Evolutionary conservation across 1,140 invertebrate species (phyloP), one percentile per base, ranked within the genome.

Genomic region (Leptinotarsa lineolata): DNA sequence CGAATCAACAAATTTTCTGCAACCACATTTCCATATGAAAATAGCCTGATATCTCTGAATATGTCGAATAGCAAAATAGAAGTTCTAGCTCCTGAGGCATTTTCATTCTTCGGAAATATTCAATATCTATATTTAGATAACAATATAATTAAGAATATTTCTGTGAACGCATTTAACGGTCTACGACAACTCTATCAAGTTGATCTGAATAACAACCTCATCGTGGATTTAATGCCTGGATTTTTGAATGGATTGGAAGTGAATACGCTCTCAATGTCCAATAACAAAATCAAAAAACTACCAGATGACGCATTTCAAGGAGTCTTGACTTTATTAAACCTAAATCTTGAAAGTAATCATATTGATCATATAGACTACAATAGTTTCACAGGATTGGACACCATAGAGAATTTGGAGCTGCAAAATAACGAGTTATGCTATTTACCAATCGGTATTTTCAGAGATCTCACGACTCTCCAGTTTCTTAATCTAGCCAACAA

Each of bases 341-440:
- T 84, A 46, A 80, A 82, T 64, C 60, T 84, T 18, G 80, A 79
- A 16, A 64, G 76, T 30, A 83, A 82, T 64, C 58, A 75, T 12
- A 77, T 84, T 13, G 72, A 70, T 8, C 76, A 67, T 15, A 22
- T 83, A 3, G 12, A 81, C 45, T 20, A 54, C n/a, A 76, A 82
- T 46, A 71, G 82, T 3, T 82, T 84, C 66, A 11, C 68, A 4
- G 73, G 74, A 66, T 54, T 84, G 4, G 68, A 77, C 2, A 74
- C 66, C 20, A 45, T 83, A 18, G 83, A 84, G 73, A 69, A 78
- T 21, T 79, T 84, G 63, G 74, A 83, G 66, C 70, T 84, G 48
- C 58, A 77, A 18, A 70, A 72, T 8, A 84, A 84, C 61, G 48
- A 73, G 6, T 60, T 84, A 44, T 82, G 82, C 69, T 70, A 73